phyloP scores from a whole-genome alignment of 1,140 invertebrate species.

The Armadillidium nasatum region DNA sequence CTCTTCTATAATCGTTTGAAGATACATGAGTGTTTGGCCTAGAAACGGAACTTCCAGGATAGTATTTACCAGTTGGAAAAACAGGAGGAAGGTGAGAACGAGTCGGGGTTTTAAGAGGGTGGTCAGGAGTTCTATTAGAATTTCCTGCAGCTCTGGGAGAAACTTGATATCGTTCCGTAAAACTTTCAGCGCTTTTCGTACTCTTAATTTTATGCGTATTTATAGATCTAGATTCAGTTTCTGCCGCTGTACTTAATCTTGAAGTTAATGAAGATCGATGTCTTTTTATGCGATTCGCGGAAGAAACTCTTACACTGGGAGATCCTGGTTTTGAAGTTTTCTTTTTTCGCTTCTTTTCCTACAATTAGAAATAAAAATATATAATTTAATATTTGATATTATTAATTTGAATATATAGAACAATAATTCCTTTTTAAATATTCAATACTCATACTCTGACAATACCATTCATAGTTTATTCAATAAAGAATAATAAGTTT shows the following conservation, averaged over 20 bases:
- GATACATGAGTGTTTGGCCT: slow-evolving; percentile 39
- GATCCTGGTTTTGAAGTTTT: background rate
- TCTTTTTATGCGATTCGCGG: background rate
- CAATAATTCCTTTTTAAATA: no score
- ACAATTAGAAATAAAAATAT: no score
- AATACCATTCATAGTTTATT: no score
- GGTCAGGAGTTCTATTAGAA: background rate
- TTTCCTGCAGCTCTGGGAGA: no score
- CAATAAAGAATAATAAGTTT: no score
- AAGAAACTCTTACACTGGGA: background rate
- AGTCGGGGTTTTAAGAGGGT: background rate
- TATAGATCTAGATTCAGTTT: no score
- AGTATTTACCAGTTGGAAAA: background rate
- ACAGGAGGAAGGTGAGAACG: background rate
- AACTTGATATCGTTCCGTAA: no score
- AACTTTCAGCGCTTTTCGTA: background rate
- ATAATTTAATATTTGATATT: no score
- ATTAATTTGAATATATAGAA: no score
- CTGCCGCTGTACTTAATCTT: no score
- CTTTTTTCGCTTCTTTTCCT: background rate
- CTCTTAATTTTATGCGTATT: background rate
- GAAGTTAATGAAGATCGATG: no score
- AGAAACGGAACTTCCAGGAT: slow-evolving; percentile 6
- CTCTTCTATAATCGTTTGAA: slow-evolving; percentile 20
- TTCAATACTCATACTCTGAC: no score